phyloP scores from a whole-genome alignment of 2,888 invertebrate species.

The Drosophila falleni region DNA sequence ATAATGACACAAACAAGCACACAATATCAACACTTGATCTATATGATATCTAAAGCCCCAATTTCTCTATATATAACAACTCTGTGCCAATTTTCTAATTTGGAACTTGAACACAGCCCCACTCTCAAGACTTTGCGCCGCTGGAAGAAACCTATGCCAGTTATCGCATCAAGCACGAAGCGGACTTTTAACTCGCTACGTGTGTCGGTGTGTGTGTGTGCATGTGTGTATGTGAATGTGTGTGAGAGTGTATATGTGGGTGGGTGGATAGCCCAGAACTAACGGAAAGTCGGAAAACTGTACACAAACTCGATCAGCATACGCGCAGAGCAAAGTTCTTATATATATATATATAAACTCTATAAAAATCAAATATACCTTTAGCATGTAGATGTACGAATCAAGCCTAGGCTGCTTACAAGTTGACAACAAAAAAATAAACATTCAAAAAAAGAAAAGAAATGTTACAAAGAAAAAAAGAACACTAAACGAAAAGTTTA shows the following conservation, averaged over 20 bases:
- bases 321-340: constrained; percentile 41
- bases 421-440: constrained; percentile 20
- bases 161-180: constrained; percentile 83
- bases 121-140: constrained; percentile 81
- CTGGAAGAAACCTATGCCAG: constrained; percentile 84
- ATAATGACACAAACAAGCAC: constrained; percentile 18
- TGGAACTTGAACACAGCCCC: constrained; percentile 71
- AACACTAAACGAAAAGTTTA: constrained; percentile 42
- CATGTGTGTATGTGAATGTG: constrained; percentile 3
- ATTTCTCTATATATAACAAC: constrained; percentile 56
- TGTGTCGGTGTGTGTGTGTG: background rate
- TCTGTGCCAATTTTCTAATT: constrained; percentile 73
- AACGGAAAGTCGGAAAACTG: constrained; percentile 10
- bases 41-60: constrained; percentile 45
- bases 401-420: constrained; percentile 69
- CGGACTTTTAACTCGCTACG: constrained; percentile 76
- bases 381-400: constrained; percentile 65
- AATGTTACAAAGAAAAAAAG: constrained; percentile 3
- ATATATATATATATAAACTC: constrained; percentile 38
- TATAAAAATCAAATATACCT: constrained; percentile 38
- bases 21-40: constrained; percentile 37
- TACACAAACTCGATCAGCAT: constrained; percentile 30
- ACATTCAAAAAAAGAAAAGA: constrained; percentile 7
- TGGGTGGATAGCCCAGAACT: constrained; percentile 25
- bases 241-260: constrained; percentile 19